A percentile compares a stretch with the other conserved stretches of the same genome.
Evolutionary conservation across 1,140 invertebrate species (phyloP).

Genomic region (Lepidurus arcticus): DNA sequence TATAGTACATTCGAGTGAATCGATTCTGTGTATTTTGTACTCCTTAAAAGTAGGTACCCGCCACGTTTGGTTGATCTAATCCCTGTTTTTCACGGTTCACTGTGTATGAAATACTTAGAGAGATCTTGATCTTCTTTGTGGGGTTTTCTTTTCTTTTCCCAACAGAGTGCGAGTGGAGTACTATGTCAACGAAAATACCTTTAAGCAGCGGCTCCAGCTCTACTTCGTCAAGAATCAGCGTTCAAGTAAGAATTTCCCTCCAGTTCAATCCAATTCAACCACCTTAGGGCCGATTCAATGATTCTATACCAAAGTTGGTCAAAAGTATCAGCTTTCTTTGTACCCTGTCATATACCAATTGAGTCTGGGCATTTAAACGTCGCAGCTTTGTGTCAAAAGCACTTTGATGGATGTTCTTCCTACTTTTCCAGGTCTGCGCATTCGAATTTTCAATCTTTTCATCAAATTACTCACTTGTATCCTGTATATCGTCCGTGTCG

Average conservation of each 20-base stretch:
- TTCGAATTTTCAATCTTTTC: constrained; percentile 92
- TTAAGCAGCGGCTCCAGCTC: constrained; percentile 94
- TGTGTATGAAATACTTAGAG: not conserved
- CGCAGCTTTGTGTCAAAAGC: not conserved
- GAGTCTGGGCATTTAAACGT: too few relatives aligned
- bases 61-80: not conserved
- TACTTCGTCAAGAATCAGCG: constrained; percentile 99
- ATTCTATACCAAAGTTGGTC: too few relatives aligned
- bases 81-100: not conserved
- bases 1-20: not conserved
- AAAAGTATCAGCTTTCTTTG: too few relatives aligned
- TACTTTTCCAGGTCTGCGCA: constrained; percentile 78
- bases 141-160: too few relatives aligned
- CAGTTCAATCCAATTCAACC: not conserved
- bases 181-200: constrained; percentile 97
- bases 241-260: constrained; percentile 77
- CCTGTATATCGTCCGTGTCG: constrained; percentile 88
- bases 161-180: constrained; percentile 95
- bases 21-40: not conserved
- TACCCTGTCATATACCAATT: too few relatives aligned
- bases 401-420: constrained; percentile 30
- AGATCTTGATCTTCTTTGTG: constrained; percentile 38
- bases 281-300: not conserved
- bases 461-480: constrained; percentile 94
- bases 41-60: not conserved